These are phyloP conservation scores for Drosophila greeni DNA, from an alignment of 2,888 invertebrate genomes.

Conservation along the genomic window DNA sequence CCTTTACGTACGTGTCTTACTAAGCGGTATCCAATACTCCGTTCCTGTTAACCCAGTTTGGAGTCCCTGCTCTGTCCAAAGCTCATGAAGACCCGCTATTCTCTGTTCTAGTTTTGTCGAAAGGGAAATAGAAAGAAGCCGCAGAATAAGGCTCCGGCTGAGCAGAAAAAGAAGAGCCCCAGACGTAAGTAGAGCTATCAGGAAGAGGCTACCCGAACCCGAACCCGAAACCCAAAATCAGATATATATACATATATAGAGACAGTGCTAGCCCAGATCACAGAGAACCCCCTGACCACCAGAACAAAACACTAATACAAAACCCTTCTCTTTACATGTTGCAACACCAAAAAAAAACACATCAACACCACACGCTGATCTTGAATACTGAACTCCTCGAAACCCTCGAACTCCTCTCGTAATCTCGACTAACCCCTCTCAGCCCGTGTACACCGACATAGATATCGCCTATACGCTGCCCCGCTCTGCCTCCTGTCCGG, in stretches of 20 bases:
- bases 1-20: conserved; percentile 41
- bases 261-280: conserved; percentile 30
- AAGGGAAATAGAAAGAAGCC: conserved; percentile 63
- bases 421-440: conserved; percentile 53
- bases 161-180: conserved; percentile 42
- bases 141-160: conserved; percentile 53
- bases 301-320: conserved; percentile 30
- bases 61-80: not conserved
- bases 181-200: conserved; percentile 55
- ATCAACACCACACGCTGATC: not conserved
- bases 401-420: not conserved
- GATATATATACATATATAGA: not conserved
- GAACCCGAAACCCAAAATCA: not conserved
- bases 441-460: conserved; percentile 88
- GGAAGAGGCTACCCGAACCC: not conserved
- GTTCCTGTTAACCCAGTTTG: not conserved
- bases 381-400: not conserved
- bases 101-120: conserved; percentile 69
- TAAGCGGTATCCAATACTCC: conserved; percentile 51
- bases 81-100: conserved; percentile 23
- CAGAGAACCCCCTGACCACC: not conserved
- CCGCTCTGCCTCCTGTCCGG: conserved; percentile 85
- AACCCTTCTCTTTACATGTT: conserved; percentile 57
- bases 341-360: conserved; percentile 47
- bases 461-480: conserved; percentile 71